These are phyloP conservation scores for Cetonia aurata DNA, from an alignment of 2,888 invertebrate genomes.

Conservation along the genomic window DNA sequence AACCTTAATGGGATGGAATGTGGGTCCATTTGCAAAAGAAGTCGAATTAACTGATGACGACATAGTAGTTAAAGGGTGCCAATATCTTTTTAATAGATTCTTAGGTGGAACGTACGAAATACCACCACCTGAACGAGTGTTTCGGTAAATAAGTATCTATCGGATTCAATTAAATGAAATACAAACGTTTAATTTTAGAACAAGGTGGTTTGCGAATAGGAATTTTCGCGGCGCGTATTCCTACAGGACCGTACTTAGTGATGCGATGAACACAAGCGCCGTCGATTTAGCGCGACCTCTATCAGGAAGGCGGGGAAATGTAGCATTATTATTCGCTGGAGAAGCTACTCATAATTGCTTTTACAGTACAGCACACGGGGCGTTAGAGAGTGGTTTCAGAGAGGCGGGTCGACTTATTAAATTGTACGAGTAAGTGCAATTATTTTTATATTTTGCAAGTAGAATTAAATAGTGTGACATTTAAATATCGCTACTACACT, in stretches of 20 bases:
- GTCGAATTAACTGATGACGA: conserved; percentile 74
- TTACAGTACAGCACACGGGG: conserved; percentile 72
- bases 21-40: conserved; percentile 72
- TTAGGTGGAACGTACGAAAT: conserved; percentile 68
- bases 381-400: conserved; percentile 69
- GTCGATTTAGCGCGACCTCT: conserved; percentile 73
- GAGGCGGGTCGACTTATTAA: conserved; percentile 68
- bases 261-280: conserved; percentile 68
- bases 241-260: conserved; percentile 70
- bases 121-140: conserved; percentile 64
- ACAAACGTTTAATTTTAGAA: conserved; percentile 66
- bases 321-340: conserved; percentile 73
- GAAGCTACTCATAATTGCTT: conserved; percentile 70
- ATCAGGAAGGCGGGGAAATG: conserved; percentile 62
- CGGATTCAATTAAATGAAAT: conserved; percentile 1
- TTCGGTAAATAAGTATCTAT: conserved; percentile 57
- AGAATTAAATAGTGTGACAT: too few species aligned
- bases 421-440: conserved; percentile 53
- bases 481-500: too few species aligned
- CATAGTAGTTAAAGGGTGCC: conserved; percentile 69
- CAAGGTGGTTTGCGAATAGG: conserved; percentile 78
- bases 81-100: conserved; percentile 70
- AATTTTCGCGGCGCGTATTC: conserved; percentile 81
- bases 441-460: not conserved
- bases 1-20: conserved; percentile 79